Evolutionary conservation across 2,888 invertebrate genomes (phyloP).

Genomic region (Orthosia incerta): DNA sequence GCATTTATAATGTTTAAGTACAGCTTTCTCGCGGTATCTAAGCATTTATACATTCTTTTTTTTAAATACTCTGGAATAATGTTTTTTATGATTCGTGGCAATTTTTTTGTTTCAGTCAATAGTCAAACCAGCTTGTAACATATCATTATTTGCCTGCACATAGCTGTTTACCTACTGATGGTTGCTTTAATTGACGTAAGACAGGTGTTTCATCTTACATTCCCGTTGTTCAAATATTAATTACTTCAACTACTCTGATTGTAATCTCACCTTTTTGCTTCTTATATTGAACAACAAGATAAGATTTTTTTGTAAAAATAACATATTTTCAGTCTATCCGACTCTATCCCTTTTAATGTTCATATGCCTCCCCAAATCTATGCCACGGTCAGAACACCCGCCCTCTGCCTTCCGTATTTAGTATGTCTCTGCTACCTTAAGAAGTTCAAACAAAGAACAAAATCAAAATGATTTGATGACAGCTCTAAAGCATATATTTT

Average conservation of each 20-base stretch:
- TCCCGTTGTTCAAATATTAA: constrained; percentile 38
- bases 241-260: constrained; percentile 12
- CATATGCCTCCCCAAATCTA: too few species aligned
- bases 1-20: neutral
- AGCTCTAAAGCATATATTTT: neutral
- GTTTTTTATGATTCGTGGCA: neutral
- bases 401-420: too few species aligned
- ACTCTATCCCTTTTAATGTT: too few species aligned
- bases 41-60: neutral
- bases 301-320: too few species aligned
- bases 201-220: constrained; percentile 62
- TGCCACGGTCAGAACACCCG: too few species aligned
- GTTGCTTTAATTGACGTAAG: constrained; percentile 54
- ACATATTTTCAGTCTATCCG: too few species aligned
- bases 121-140: neutral
- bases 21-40: neutral
- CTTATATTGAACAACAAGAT: neutral
- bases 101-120: too few species aligned
- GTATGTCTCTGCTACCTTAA: too few species aligned
- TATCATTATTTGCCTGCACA: constrained; percentile 15
- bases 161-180: neutral
- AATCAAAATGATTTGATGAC: neutral
- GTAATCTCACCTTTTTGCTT: neutral
- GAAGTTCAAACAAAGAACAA: too few species aligned
- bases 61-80: neutral